Percentiles rank a stretch among this genome's conserved stretches.
phyloP scores from a whole-genome alignment of 1,140 invertebrate genomes.

The Trigoniulus corallinus region DNA sequence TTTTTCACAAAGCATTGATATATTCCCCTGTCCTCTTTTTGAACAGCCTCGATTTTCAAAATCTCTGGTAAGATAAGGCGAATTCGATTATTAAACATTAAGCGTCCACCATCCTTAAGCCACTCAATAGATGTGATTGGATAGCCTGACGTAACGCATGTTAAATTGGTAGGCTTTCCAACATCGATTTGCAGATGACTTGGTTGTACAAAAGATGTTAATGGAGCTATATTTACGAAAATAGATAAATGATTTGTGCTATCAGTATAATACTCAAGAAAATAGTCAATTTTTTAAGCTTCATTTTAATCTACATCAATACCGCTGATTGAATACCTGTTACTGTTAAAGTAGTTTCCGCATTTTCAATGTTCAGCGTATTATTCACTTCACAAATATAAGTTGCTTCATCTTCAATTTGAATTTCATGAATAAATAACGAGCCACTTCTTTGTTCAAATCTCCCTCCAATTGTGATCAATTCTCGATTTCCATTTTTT shows the following conservation, averaged over 20 bases:
- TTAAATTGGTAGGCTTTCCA: conserved; percentile 71
- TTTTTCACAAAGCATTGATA: conserved; percentile 80
- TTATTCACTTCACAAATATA: conserved; percentile 78
- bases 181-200: conserved; percentile 81
- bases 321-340: too few relatives aligned
- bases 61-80: conserved; percentile 28
- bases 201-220: conserved; percentile 47
- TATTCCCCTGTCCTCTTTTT: conserved; percentile 59
- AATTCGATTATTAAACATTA: conserved; percentile 28
- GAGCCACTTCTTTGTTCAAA: conserved; percentile 12
- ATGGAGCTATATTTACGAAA: too few relatives aligned
- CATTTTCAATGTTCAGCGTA: conserved; percentile 62
- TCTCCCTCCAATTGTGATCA: not conserved
- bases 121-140: conserved; percentile 62
- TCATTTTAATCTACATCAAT: too few relatives aligned
- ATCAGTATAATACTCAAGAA: too few relatives aligned
- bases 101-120: conserved; percentile 59
- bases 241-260: too few relatives aligned
- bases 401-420: conserved; percentile 58
- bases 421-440: conserved; percentile 29
- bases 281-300: too few relatives aligned
- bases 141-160: conserved; percentile 70
- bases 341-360: conserved; percentile 57
- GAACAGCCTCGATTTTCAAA: conserved; percentile 44
- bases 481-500: not conserved